These are phyloP conservation scores for Enteromius fasciolatus DNA, from an alignment of 2,797 vertebrate genomes.

Conservation along the genomic window DNA sequence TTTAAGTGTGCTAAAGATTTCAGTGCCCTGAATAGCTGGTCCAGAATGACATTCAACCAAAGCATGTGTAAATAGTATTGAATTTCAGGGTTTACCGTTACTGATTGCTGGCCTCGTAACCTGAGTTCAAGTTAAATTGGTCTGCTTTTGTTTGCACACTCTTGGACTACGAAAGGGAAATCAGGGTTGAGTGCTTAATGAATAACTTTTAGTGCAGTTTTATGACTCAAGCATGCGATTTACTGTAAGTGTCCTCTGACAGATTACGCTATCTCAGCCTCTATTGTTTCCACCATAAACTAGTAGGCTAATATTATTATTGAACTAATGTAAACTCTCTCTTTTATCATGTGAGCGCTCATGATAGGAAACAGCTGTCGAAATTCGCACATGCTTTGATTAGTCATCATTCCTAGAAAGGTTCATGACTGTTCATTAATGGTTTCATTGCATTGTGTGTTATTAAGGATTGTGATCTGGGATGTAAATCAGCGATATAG, in stretches of 20 bases:
- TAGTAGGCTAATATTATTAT: constrained; percentile 33
- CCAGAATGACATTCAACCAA: constrained; percentile 15
- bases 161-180: constrained; percentile 43
- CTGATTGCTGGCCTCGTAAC: constrained; percentile 5
- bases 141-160: constrained; percentile 48
- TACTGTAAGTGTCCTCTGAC: constrained; percentile 16
- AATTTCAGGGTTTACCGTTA: neutral
- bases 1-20: neutral
- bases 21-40: neutral
- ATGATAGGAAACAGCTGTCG: constrained; percentile 2
- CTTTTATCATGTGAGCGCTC: constrained; percentile 3
- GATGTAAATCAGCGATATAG: neutral
- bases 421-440: neutral
- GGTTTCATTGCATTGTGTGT: neutral
- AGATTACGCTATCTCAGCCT: constrained; percentile 35
- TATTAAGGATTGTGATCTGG: neutral
- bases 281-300: constrained; percentile 55
- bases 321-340: constrained; percentile 18
- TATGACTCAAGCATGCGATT: constrained; percentile 23
- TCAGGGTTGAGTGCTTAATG: constrained; percentile 52
- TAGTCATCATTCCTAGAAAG: constrained; percentile 23
- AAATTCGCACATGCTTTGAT: neutral
- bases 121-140: constrained; percentile 31
- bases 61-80: constrained; percentile 31
- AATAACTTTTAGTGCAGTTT: constrained; percentile 51